Percentiles rank a stretch among this genome's conserved stretches.
phyloP scores from a whole-genome alignment of 2,888 invertebrate genomes.

The Caenorhabditis uteleia region DNA sequence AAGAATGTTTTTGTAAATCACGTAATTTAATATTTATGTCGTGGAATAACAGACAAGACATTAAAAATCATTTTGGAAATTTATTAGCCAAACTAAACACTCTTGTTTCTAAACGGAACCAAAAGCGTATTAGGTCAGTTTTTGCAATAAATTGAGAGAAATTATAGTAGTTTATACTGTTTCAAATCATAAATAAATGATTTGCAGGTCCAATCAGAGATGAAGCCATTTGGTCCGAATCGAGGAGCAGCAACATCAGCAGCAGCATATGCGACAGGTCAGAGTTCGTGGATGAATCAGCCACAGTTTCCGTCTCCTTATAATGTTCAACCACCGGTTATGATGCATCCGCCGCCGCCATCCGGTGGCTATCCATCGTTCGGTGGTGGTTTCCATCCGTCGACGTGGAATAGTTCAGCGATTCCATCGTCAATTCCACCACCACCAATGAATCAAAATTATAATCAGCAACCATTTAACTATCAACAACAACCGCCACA shows the following conservation, averaged over 20 bases:
- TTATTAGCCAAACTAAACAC: too few relatives aligned
- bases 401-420: constrained; percentile 18
- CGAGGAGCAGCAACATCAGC: constrained; percentile 5
- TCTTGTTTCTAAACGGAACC: too few relatives aligned
- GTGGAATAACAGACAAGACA: too few relatives aligned
- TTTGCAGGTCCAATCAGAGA: constrained; percentile 15
- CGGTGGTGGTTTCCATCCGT: constrained; percentile 30
- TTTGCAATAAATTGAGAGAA: not conserved
- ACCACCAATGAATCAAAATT: constrained; percentile 7
- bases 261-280: constrained; percentile 17
- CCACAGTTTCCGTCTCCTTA: constrained; percentile 19
- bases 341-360: constrained; percentile 17
- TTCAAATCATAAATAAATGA: not conserved
- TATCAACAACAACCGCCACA: constrained; percentile 21
- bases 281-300: constrained; percentile 36
- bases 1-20: too few relatives aligned
- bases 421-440: constrained; percentile 10
- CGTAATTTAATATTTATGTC: too few relatives aligned
- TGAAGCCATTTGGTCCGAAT: not conserved
- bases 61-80: too few relatives aligned
- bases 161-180: not conserved
- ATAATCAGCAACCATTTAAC: constrained; percentile 27
- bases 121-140: too few relatives aligned
- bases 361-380: constrained; percentile 16
- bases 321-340: too few relatives aligned